Evolutionary conservation across 2,113 vertebrate genomes (phyloP).

Genomic region (Gadus macrocephalus): DNA sequence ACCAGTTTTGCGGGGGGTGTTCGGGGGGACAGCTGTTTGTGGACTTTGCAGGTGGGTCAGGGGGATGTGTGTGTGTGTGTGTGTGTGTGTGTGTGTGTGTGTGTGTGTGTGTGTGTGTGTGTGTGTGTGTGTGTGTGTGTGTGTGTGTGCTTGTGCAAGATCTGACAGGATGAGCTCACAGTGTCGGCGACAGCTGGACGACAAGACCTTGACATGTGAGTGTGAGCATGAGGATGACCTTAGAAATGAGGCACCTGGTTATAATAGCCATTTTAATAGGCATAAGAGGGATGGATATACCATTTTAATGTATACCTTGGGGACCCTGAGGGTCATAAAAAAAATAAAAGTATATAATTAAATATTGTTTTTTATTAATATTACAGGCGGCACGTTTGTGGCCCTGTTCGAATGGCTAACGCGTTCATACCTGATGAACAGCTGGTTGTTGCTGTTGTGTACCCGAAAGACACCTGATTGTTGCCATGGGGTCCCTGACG

Average conservation of each 20-base stretch:
- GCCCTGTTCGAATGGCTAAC: background rate
- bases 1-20: slow-evolving; percentile 2
- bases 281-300: too few species aligned
- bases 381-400: too few species aligned
- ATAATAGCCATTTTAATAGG: too few species aligned
- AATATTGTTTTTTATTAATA: background rate
- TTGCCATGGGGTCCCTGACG: slow-evolving; percentile 76
- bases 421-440: slow-evolving; percentile 72
- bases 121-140: too few species aligned
- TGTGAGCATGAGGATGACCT: background rate
- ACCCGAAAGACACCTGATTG: slow-evolving; percentile 78
- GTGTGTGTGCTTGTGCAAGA: background rate
- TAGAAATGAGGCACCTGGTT: background rate
- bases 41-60: too few species aligned
- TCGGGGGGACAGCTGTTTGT: too few species aligned
- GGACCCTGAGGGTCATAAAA: too few species aligned
- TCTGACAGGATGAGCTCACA: background rate
- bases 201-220: background rate
- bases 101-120: too few species aligned
- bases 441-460: background rate
- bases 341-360: background rate
- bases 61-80: too few species aligned
- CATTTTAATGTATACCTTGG: too few species aligned
- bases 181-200: background rate
- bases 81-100: too few species aligned